Conservation (phyloP, 2,113 vertebrate genomes). For the Ariopsis seemanni region DNA sequence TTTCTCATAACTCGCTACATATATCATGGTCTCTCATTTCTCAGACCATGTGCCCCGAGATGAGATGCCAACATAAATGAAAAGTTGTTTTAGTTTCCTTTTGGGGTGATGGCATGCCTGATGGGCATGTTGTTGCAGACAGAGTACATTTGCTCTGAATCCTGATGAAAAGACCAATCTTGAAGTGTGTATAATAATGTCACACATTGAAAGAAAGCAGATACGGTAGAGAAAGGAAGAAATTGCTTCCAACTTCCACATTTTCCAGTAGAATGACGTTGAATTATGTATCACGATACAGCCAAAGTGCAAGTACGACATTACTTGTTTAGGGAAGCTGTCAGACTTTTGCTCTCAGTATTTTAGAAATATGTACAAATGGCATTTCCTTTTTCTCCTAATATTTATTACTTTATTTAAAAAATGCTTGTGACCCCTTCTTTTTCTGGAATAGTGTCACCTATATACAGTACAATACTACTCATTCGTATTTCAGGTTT, state of each 20-base stretch:
- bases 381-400: background rate
- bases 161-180: background rate
- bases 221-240: background rate
- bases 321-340: background rate
- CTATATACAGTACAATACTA: no score
- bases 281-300: background rate
- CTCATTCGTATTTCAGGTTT: no score
- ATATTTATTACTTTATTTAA: background rate
- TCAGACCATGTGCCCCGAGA: slow-evolving; percentile 56
- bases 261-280: background rate
- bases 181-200: background rate
- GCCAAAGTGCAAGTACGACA: background rate
- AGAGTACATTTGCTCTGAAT: background rate
- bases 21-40: slow-evolving; percentile 33
- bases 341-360: background rate
- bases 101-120: background rate
- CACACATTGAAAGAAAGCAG: background rate
- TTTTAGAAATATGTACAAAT: background rate
- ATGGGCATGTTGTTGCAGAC: background rate
- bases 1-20: slow-evolving; percentile 60
- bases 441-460: background rate
- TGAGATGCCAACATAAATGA: slow-evolving; percentile 36
- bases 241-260: background rate
- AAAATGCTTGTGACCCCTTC: background rate
- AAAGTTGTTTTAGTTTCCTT: slow-evolving; percentile 7